Conservation (phyloP, 2,888 invertebrate species). For the Drosophila mulleri region DNA sequence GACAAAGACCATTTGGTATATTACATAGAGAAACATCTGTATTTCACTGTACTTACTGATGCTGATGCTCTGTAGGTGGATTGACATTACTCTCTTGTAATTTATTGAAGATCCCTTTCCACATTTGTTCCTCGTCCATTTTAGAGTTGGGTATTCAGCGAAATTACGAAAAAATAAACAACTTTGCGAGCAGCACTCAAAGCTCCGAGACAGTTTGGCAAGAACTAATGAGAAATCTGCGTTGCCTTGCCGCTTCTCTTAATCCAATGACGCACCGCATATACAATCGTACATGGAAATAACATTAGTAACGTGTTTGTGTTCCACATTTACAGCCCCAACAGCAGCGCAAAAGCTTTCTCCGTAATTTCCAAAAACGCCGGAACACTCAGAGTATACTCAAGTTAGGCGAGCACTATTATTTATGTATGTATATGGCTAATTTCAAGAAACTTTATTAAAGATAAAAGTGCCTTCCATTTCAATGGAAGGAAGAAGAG, state of each 20-base stretch:
- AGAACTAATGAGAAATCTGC: slow-evolving; percentile 38
- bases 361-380: not conserved
- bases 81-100: slow-evolving; percentile 88
- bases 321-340: not conserved
- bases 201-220: slow-evolving; percentile 29
- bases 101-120: slow-evolving; percentile 91
- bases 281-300: slow-evolving; percentile 4
- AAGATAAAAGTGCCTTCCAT: not conserved
- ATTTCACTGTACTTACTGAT: slow-evolving; percentile 86
- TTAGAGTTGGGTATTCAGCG: slow-evolving; percentile 16
- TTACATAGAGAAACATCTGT: not conserved
- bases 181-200: slow-evolving; percentile 29
- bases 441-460: not conserved
- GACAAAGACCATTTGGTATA: not conserved
- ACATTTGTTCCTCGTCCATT: slow-evolving; percentile 90
- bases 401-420: not conserved
- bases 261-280: slow-evolving; percentile 21
- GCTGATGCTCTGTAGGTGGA: slow-evolving; percentile 89
- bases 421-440: not conserved
- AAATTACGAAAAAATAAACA: not conserved
- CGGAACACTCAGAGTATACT: not conserved
- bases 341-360: not conserved
- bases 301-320: slow-evolving; percentile 13
- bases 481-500: too few relatives aligned
- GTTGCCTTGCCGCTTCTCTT: slow-evolving; percentile 25